phyloP scores from a whole-genome alignment of 1,140 invertebrate genomes.

The Diprion similis region DNA sequence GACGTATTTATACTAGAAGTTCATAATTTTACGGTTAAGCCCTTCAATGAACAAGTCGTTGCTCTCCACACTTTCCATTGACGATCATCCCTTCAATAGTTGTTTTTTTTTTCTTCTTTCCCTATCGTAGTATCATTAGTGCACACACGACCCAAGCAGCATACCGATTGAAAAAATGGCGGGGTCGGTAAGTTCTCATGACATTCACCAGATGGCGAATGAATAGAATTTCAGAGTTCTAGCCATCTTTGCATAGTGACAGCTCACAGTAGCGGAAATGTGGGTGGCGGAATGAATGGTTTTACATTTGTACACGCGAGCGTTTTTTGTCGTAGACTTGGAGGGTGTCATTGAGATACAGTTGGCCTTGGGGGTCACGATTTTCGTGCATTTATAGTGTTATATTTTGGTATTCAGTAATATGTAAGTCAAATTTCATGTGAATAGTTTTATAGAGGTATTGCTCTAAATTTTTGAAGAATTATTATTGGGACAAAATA shows the following conservation, averaged over 20 bases:
- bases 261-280: neutral
- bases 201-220: conserved; percentile 29
- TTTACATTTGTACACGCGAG: conserved; percentile 11
- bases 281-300: neutral
- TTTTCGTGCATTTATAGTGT: neutral
- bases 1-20: no score
- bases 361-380: conserved; percentile 38
- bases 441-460: neutral
- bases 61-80: no score
- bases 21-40: no score
- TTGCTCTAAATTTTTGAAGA: neutral
- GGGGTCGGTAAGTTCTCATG: neutral
- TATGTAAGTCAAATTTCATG: neutral
- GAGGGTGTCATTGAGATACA: conserved; percentile 33
- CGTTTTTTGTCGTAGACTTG: conserved; percentile 34
- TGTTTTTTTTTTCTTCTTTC: no score
- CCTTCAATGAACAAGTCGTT: no score
- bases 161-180: neutral
- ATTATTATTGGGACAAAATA: neutral
- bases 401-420: neutral
- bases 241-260: conserved; percentile 7
- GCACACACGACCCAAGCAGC: no score
- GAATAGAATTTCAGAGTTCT: neutral
- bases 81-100: no score
- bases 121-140: no score